A percentile compares a stretch with the other conserved stretches of the same genome.
Conservation (phyloP, 2,888 invertebrate species). For the Eristalinus sepulchralis region DNA sequence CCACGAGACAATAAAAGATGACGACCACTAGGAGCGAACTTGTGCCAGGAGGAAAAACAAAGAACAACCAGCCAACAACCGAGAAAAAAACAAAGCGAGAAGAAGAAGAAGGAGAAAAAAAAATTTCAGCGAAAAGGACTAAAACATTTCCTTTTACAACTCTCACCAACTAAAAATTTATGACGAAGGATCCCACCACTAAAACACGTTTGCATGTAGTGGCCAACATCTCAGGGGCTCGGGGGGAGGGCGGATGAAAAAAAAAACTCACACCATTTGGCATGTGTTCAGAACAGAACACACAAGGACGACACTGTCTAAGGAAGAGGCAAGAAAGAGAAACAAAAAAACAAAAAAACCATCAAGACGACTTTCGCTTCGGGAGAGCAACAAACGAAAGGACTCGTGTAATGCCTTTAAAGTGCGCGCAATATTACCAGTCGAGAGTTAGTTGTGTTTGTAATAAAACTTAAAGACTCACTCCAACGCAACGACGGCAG, state of each 20-base stretch:
- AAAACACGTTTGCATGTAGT: slow-evolving; percentile 19
- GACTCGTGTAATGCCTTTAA: slow-evolving; percentile 25
- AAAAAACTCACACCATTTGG: slow-evolving; percentile 18
- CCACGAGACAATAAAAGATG: background rate
- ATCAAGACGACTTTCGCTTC: background rate
- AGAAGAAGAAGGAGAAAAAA: background rate
- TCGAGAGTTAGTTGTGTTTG: slow-evolving; percentile 35
- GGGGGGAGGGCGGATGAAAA: background rate
- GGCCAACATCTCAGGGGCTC: background rate
- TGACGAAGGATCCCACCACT: slow-evolving; percentile 1
- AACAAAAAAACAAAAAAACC: background rate
- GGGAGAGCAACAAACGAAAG: background rate
- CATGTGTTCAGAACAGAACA: slow-evolving; percentile 38
- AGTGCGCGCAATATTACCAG: slow-evolving; percentile 37
- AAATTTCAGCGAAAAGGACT: background rate
- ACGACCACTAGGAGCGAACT: background rate
- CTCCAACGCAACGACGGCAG: background rate
- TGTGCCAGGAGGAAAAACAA: background rate
- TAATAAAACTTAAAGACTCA: slow-evolving; percentile 52
- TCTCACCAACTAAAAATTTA: slow-evolving; percentile 10
- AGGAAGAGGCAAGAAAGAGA: background rate
- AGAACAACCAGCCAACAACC: background rate
- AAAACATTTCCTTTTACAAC: slow-evolving; percentile 7
- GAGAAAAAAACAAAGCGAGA: background rate
- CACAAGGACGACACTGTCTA: slow-evolving; percentile 14